Conservation (phyloP, 2,113 vertebrate species). For the Megaptera novaeangliae region DNA sequence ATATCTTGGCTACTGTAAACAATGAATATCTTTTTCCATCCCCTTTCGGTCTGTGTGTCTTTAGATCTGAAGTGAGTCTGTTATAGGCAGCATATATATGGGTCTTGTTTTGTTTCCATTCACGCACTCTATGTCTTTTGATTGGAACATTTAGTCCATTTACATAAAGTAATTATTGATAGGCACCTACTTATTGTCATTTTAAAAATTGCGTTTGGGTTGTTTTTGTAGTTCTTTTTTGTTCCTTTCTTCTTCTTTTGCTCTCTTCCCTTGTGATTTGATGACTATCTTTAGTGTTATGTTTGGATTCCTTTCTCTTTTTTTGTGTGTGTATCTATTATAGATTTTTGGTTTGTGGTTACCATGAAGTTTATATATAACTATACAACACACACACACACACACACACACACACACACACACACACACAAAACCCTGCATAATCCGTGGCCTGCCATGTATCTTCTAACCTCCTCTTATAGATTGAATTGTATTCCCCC, state of each 20-base stretch:
- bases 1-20: background rate
- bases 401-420: background rate
- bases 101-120: background rate
- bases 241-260: background rate
- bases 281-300: background rate
- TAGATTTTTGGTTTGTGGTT: background rate
- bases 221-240: background rate
- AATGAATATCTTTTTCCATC: background rate
- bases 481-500: background rate
- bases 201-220: background rate
- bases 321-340: background rate
- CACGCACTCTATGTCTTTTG: background rate
- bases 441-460: background rate
- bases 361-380: background rate
- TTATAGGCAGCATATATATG: background rate
- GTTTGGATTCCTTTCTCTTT: background rate
- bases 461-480: background rate
- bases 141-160: background rate
- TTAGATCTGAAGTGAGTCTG: background rate
- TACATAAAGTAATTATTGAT: background rate
- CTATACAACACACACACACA: background rate
- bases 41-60: background rate
- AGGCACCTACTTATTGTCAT: background rate
- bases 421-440: background rate
- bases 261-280: background rate